Evolutionary conservation across 2,113 vertebrate species (phyloP), one percentile per base, ranked within the genome.

Genomic region (Anolis carolinensis): DNA sequence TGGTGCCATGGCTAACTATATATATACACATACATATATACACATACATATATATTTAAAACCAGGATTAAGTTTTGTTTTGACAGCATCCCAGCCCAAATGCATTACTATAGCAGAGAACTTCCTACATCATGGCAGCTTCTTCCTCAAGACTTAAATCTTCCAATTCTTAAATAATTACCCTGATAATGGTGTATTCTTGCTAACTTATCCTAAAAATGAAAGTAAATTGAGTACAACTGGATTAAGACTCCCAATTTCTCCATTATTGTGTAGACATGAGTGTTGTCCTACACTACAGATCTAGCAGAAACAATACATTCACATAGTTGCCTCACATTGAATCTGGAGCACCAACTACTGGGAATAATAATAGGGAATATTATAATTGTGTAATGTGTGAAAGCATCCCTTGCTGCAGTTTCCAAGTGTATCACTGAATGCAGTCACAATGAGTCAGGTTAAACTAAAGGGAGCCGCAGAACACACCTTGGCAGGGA

Each of bases 351-450:
- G n/a, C 20, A 16, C 36, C 75, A 9, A 14, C 32, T 62, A 32
- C 50, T 73, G 70, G 27, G n/a, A 65, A 74, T 50, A 39, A 21
- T 67, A 25, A 52, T 52, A 27, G 39, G 39, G 39, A 44, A 44
- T 44, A 44, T 44, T 44, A 44, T 44, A 44, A 44, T 44, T 2
- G 39, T 50, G 70, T 27, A 44, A 50, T 32, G 16, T 39, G 25
- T 79, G 32, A 62, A 32, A 72, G 48, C 18, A 23, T 36, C 23
- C 87, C 50, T 91, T 50, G 34, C 32, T 76, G 52, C 82, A 18
- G 21, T 72, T 90, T 83, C 92, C 80, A 91, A 67, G 5, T 30
- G 72, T 50, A 50, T 88, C 63, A 83, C 79, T 76, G 55, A 91
- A 87, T 30, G 34, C n/a, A 52, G 36, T 79, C 32, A 70, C 88